Evolutionary conservation across 2,888 invertebrate genomes (phyloP), one percentile per base, ranked within the genome.

Genomic region (Choreutis nemorana): DNA sequence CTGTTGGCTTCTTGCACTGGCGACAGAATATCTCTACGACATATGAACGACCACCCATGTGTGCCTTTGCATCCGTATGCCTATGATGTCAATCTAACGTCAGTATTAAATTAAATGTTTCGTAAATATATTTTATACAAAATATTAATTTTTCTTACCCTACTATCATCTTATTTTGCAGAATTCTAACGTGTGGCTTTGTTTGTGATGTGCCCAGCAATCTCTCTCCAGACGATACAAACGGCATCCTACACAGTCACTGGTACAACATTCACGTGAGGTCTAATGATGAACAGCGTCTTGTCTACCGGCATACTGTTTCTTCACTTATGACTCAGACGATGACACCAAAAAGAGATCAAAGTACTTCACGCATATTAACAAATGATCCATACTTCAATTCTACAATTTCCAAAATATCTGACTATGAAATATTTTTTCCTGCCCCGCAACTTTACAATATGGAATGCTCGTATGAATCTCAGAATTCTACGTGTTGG

Each of bases 171-270:
- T 23, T 23, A 23, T 23, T 23, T 52, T 48, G 11, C 53, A 80
- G 78, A 31, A 41, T 82, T 13, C 60, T 75, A 38, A 73, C 83
- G 10, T 84, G 84, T 50, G 86, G 87, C 11, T 85, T 85, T 46
- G 55, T 81, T 30, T 87, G 87, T 48, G 73, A 81, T 29, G 36
- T 66, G 20, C 63, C 70, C 14, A 59, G 62, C n/a, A 57, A 58
- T 21, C 40, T 70, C 21, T 61, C 78, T 29, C 49, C 59, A 12
- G 71, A 72, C 26, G 81, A 83, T 36, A 54, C 63, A 3, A 58
- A 71, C 15, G 53, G 59, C 2, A 66, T 86, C 34, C 45, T 81
- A 28, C 62, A 67, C 25, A 75, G 82, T 1, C 66, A 68, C 37
- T 73, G 68, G 5, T 87, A 86, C 47, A 81, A 80, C 13, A 61